Evolutionary conservation across 2,888 invertebrate genomes (phyloP).

Genomic region (Chironomus tentans): DNA sequence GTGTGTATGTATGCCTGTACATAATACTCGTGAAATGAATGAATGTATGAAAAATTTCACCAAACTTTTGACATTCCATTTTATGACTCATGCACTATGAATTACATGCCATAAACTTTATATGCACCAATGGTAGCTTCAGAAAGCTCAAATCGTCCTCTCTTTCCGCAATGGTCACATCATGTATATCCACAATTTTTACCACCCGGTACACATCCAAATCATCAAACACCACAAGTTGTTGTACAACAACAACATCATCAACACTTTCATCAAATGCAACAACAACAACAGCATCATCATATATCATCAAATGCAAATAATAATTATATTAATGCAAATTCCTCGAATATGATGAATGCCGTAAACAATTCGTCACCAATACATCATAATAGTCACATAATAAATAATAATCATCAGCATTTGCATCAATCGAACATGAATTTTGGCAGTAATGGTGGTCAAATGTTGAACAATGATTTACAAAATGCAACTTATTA

Average conservation of each 20-base stretch:
- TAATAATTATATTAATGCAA: constrained; percentile 23
- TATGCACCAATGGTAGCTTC: constrained; percentile 18
- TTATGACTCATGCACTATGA: not conserved
- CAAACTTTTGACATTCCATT: not conserved
- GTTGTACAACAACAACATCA: constrained; percentile 30
- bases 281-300: constrained; percentile 13
- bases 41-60: constrained; percentile 11
- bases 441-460: constrained; percentile 9
- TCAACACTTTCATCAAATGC: constrained; percentile 9
- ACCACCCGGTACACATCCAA: constrained; percentile 73
- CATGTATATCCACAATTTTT: constrained; percentile 91
- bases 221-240: constrained; percentile 44
- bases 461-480: constrained; percentile 23
- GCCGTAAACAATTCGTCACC: constrained; percentile 1
- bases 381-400: constrained; percentile 22
- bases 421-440: constrained; percentile 18
- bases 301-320: constrained; percentile 20
- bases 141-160: constrained; percentile 53
- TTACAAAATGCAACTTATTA: constrained; percentile 6
- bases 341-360: constrained; percentile 6
- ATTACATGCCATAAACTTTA: not conserved
- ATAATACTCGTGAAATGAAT: too few species aligned
- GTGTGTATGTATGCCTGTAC: not conserved
- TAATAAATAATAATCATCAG: constrained; percentile 26
- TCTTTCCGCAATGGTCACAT: constrained; percentile 92